Conservation (phyloP, 2,888 invertebrate genomes). For the Dolichomitus sp. region DNA sequence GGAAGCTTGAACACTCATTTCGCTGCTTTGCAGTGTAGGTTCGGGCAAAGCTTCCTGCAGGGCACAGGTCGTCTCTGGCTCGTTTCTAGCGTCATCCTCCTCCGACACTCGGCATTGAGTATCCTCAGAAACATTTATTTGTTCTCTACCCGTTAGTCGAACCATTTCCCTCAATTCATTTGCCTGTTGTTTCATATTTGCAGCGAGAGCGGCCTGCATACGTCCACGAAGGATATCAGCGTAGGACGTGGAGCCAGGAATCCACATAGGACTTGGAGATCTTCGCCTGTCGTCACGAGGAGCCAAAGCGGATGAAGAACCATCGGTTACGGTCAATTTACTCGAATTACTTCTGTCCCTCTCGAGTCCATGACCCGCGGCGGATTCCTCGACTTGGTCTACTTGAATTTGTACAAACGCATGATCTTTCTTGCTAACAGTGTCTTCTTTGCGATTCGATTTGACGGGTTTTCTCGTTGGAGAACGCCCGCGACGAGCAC, state of each 20-base stretch:
- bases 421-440: conserved; percentile 52
- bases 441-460: conserved; percentile 44
- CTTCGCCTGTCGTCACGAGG: conserved; percentile 85
- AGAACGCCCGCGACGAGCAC: conserved; percentile 87
- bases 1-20: conserved; percentile 23
- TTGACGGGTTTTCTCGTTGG: conserved; percentile 84
- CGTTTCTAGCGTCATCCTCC: conserved; percentile 8
- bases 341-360: conserved; percentile 34
- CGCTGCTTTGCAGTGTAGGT: conserved; percentile 24
- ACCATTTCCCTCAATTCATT: conserved; percentile 72
- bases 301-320: conserved; percentile 66
- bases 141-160: conserved; percentile 62
- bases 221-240: conserved; percentile 92
- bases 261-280: conserved; percentile 92
- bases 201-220: conserved; percentile 73
- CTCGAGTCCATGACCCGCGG: conserved; percentile 43
- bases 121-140: conserved; percentile 2
- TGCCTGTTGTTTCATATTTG: conserved; percentile 71
- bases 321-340: conserved; percentile 45
- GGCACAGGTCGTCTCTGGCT: neutral
- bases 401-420: conserved; percentile 70
- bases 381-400: conserved; percentile 48
- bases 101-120: conserved; percentile 13
- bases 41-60: neutral
- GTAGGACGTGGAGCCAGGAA: conserved; percentile 92